A percentile compares a stretch with the other conserved stretches of the same genome.
phyloP scores from a whole-genome alignment of 1,140 invertebrate species.

The Sesamia nonagrioides region DNA sequence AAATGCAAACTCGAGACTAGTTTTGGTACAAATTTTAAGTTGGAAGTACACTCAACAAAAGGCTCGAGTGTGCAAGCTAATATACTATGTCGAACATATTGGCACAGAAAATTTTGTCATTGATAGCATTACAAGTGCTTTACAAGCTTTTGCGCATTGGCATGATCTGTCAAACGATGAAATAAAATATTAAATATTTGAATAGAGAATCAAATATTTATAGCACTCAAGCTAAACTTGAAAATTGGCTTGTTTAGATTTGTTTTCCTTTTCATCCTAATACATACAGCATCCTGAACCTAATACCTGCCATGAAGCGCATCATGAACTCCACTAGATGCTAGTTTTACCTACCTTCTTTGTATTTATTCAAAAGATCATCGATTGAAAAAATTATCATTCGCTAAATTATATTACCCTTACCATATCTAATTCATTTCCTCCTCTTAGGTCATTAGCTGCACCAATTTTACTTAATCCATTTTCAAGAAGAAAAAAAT shows the following conservation, averaged over 20 bases:
- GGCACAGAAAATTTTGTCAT: neutral
- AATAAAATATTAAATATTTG: conserved; percentile 4
- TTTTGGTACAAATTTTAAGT: conserved; percentile 1
- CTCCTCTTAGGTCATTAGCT: neutral
- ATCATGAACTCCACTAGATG: too few species aligned
- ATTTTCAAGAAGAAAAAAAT: neutral
- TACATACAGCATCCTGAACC: neutral
- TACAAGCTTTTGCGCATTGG: neutral
- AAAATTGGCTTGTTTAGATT: neutral
- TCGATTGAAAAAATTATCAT: too few species aligned
- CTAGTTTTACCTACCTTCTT: too few species aligned
- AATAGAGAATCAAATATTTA: conserved; percentile 11
- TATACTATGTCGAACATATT: neutral
- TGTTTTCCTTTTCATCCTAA: neutral
- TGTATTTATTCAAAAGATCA: too few species aligned
- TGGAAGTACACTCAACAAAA: conserved; percentile 8
- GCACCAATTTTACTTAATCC: neutral
- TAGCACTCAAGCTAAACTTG: neutral
- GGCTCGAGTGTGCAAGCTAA: neutral
- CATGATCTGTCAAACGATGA: neutral
- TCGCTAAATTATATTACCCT: too few species aligned
- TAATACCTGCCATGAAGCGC: neutral
- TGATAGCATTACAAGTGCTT: conserved; percentile 27
- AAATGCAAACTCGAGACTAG: neutral
- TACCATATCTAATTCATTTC: neutral